Conservation (phyloP, 2,888 invertebrate genomes). For the Strigamia maritima region DNA sequence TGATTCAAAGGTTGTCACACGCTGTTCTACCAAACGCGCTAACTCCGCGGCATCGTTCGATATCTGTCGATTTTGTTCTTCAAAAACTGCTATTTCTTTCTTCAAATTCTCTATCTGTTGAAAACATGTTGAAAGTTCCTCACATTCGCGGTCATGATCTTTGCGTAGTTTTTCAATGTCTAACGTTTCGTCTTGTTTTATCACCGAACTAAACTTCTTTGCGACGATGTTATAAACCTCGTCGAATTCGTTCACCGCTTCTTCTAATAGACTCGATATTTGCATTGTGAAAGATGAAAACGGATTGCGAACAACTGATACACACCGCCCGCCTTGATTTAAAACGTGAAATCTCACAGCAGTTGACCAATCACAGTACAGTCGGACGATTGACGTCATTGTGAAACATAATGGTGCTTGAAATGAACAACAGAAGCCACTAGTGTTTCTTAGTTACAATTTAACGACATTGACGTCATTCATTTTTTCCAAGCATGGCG, state of each 20-base stretch:
- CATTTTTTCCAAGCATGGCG: constrained; percentile 17
- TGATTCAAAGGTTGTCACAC: too few species aligned
- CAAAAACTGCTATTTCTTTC: neutral
- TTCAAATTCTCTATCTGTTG: neutral
- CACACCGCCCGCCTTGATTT: too few species aligned
- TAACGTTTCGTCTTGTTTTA: neutral
- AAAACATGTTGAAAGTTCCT: neutral
- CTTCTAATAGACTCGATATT: too few species aligned
- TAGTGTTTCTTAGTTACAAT: neutral
- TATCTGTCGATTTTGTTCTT: neutral
- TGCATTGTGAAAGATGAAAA: too few species aligned
- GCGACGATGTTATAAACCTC: too few species aligned
- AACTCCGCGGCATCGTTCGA: too few species aligned
- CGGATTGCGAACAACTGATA: too few species aligned
- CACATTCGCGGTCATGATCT: neutral
- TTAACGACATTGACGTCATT: neutral
- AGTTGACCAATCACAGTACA: neutral
- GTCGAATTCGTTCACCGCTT: too few species aligned
- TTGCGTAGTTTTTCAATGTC: neutral
- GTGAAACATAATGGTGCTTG: neutral
- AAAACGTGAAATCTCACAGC: neutral
- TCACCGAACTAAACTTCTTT: too few species aligned
- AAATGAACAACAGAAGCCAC: neutral
- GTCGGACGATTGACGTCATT: neutral
- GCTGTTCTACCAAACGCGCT: too few species aligned